These are phyloP conservation scores for Diabrotica undecimpunctata DNA, from an alignment of 1,140 invertebrate species.

Conservation along the genomic window DNA sequence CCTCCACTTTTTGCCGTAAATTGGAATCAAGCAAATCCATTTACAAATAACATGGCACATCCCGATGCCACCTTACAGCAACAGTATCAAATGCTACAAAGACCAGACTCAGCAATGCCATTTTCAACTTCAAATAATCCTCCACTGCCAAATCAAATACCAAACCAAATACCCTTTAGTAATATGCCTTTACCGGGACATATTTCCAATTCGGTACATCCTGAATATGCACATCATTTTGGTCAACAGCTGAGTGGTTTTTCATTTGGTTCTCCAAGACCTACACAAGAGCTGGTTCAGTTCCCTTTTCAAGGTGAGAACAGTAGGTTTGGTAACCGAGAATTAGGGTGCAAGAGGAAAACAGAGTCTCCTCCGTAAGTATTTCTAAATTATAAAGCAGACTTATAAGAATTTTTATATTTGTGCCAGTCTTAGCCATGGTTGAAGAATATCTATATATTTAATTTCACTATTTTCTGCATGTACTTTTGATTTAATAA, in stretches of 20 bases:
- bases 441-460: too few relatives aligned
- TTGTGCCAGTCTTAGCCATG: too few relatives aligned
- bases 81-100: too few relatives aligned
- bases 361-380: slow-evolving; percentile 42
- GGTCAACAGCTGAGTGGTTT: slow-evolving; percentile 16
- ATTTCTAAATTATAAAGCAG: neutral
- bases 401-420: too few relatives aligned
- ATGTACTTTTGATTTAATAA: too few relatives aligned
- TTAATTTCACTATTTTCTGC: too few relatives aligned
- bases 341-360: slow-evolving; percentile 36
- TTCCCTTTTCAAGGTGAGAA: slow-evolving; percentile 30
- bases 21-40: slow-evolving; percentile 10
- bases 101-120: neutral
- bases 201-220: too few relatives aligned
- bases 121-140: neutral
- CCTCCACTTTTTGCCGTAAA: slow-evolving; percentile 16
- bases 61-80: too few relatives aligned
- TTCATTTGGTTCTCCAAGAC: slow-evolving; percentile 25
- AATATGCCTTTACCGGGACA: too few relatives aligned
- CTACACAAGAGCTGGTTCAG: slow-evolving; percentile 20
- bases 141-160: neutral
- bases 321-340: slow-evolving; percentile 12
- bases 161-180: too few relatives aligned
- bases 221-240: too few relatives aligned
- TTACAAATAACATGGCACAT: neutral